Evolutionary conservation across 92 coral and sea anemone species (phyloP), one percentile per base, ranked within the genome.

Genomic region (Porites rus): DNA sequence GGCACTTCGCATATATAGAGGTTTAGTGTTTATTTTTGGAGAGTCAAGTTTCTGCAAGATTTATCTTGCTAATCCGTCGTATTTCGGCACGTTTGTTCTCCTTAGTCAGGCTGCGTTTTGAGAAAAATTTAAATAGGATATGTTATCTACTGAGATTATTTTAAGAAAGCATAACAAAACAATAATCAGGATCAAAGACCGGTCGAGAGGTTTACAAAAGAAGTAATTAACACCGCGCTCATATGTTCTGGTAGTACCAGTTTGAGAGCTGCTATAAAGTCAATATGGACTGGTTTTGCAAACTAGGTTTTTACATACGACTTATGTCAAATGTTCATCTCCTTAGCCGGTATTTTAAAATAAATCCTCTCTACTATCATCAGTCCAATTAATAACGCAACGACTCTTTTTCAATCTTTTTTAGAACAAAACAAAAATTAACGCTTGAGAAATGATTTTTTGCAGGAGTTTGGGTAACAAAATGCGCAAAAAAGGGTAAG

Each of bases 1-100:
- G 28, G 51, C 2, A 59, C 8, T 7, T 16, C 43, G 80, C 59
- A 59, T 59, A 76, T 76, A 59, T 76, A 76, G 54, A 24, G 52
- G 62, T 12, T 17, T 28, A 28, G 53, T 76, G 80, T 18, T 52
- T 76, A 76, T 76, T 76, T 76, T 76, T 76, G 60, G 18, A 2
- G 12, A 65, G 63, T 21, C 25, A 8, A 56, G 65, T 58, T n/a
- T 6, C 21, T 52, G 25, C 51, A 59, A 76, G 80, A 76, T 58
- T 59, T 22, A 75, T 14, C 50, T 18, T 38, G 46, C 31, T 76
- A 58, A 76, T 76, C 80, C 80, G 16, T 28, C 63, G 28, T 13
- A 25, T 59, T 58, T 76, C 80, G 68, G 80, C 22, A 13, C 18
- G 25, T 76, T 76, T 76, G 68, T 59, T 25, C 68, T 56, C 17